Evolutionary conservation across 35 echinoderm and acorn worm species (phyloP).

Genomic region (Ophiothrix spiculata): DNA sequence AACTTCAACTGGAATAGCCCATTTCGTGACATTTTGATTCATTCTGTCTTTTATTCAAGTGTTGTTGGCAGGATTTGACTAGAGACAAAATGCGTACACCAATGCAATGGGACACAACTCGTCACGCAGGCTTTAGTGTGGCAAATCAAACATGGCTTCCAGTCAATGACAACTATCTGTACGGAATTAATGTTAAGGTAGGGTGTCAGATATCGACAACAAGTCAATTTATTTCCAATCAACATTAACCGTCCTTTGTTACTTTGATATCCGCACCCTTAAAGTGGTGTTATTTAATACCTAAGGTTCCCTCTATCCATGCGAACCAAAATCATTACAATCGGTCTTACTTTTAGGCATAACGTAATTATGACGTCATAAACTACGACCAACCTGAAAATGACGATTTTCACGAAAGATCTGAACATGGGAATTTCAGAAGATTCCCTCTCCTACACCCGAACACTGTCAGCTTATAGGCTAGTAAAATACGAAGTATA

Average conservation of each 20-base stretch:
- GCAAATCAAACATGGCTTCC: constrained; percentile 79
- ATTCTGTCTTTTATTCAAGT: constrained; percentile 38
- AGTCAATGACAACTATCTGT: constrained; percentile 50
- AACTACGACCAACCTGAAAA: no score
- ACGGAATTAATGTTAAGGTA: constrained; percentile 71
- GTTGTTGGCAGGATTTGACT: constrained; percentile 77
- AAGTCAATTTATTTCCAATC: no score
- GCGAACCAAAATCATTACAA: not conserved
- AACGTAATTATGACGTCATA: no score
- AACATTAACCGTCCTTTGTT: no score
- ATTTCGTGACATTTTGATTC: no score
- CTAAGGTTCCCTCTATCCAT: not conserved
- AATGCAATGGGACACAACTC: constrained; percentile 71
- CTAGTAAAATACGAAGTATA: no score
- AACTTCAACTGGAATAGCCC: no score
- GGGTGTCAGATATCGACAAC: not conserved
- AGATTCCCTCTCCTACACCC: no score
- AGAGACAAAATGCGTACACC: constrained; percentile 78
- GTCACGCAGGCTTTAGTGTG: constrained; percentile 67
- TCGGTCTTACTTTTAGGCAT: not conserved
- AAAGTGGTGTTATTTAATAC: not conserved
- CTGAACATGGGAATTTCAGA: no score
- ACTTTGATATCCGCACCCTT: not conserved
- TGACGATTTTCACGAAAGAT: no score
- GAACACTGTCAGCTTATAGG: no score